Evolutionary conservation across 2,888 invertebrate genomes (phyloP).

Genomic region (Julus scandinavius): DNA sequence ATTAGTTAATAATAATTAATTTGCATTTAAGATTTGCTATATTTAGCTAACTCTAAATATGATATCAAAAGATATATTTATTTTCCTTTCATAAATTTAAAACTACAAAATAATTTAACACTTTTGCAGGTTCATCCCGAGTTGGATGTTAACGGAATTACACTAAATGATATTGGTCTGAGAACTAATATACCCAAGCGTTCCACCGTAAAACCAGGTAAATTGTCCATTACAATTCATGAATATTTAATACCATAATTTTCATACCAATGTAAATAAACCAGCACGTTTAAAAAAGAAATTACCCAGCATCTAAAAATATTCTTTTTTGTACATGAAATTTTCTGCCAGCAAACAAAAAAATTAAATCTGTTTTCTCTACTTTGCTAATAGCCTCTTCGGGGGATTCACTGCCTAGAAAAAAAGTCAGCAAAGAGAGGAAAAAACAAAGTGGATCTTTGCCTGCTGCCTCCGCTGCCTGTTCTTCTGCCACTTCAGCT

Average conservation of each 20-base stretch:
- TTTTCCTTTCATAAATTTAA: background rate
- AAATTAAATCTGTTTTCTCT: background rate
- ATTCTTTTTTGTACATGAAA: no score
- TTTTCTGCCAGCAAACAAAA: background rate
- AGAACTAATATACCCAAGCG: slow-evolving; percentile 66
- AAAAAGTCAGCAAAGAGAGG: slow-evolving; percentile 44
- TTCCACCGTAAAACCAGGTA: slow-evolving; percentile 61
- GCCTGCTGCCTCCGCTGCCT: background rate
- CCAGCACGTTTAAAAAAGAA: no score
- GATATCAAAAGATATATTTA: no score
- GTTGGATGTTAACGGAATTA: slow-evolving; percentile 80
- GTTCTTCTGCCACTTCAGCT: background rate
- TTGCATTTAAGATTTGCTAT: no score
- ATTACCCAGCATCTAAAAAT: background rate
- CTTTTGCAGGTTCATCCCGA: slow-evolving; percentile 75
- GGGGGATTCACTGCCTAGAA: background rate
- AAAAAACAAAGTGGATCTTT: slow-evolving; percentile 48
- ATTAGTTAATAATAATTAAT: no score
- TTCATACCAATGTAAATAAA: no score
- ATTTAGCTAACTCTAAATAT: no score
- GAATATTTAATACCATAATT: no score
- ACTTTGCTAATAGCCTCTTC: slow-evolving; percentile 9
- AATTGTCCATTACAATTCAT: background rate
- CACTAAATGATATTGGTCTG: slow-evolving; percentile 76
- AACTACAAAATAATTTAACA: background rate